Evolutionary conservation across 1,140 invertebrate species (phyloP), one percentile per base, ranked within the genome.

Genomic region (Telenomus remus): DNA sequence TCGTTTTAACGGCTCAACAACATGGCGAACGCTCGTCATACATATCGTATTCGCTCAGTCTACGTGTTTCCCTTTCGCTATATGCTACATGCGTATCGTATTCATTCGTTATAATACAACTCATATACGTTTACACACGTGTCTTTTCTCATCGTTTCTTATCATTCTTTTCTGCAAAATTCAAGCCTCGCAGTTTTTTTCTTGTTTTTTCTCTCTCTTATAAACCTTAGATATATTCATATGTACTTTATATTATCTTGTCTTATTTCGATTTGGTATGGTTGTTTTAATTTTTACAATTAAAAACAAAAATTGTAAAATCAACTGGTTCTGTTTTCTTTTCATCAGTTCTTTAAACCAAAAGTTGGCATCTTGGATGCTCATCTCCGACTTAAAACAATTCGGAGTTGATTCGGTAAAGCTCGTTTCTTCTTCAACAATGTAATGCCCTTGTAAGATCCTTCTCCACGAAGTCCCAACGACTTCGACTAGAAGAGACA

Each of bases 1-100:
- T 81, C 75, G 65, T 69, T 68, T 73, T 65, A 81, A 85, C 83
- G 82, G 80, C 77, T 84, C 81, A 86, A 85, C 81, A 86, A 86
- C 79, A 85, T 85, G 84, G 84, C 84, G 82, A 86, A 84, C 80
- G 82, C 79, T 87, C 80, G 77, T 85, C 84, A 79, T 83, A 85
- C 80, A 86, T 88, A 88, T 88, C 87, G 87, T 86, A 88, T 87
- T 87, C 85, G 82, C 85, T 88, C 87, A 88, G 87, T 88, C 87
- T 88, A 87, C 85, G 81, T 86, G 85, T 83, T 87, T 88, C 71
- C 82, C 84, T 86, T 83, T 27, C 19, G 81, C 80, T 80, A 78
- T 48, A 46, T 76, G 78, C 59, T 56, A 50, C 74, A 65, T 65
- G 54, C 61, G 57, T 69, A 64, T 70, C 72, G 50, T 74, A 59